A percentile compares a stretch with the other conserved stretches of the same genome.
These are phyloP conservation scores for Zeugodacus cucurbitae DNA, from an alignment of 1,140 invertebrate genomes.

Conservation along the genomic window DNA sequence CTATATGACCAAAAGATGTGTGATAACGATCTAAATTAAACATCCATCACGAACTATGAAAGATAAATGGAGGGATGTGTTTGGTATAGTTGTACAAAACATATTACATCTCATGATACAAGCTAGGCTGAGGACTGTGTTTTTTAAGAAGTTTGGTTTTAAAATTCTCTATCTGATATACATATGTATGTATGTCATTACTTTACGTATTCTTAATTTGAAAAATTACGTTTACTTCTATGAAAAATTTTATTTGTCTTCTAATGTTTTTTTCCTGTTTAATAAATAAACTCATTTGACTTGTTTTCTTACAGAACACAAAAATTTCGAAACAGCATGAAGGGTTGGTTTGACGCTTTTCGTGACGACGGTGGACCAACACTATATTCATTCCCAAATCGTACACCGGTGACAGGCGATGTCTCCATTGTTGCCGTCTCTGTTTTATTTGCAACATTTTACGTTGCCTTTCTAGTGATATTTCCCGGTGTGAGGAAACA, in stretches of 20 bases:
- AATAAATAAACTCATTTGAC: neutral
- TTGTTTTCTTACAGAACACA: slow-evolving; percentile 14
- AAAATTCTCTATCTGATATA: no score
- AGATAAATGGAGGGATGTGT: no score
- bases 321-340: slow-evolving; percentile 70
- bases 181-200: no score
- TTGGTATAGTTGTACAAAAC: no score
- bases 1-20: no score
- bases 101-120: no score
- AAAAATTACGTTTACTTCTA: no score
- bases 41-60: no score
- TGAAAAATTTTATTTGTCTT: neutral
- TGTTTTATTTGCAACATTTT: slow-evolving; percentile 88
- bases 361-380: slow-evolving; percentile 92
- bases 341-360: slow-evolving; percentile 94
- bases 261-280: neutral
- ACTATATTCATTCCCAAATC: slow-evolving; percentile 90
- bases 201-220: no score
- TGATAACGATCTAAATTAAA: no score
- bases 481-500: slow-evolving; percentile 95
- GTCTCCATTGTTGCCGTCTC: slow-evolving; percentile 86
- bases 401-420: slow-evolving; percentile 92
- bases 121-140: no score
- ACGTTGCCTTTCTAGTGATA: slow-evolving; percentile 91
- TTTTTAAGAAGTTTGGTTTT: no score